phyloP scores from a whole-genome alignment of 1,140 invertebrate species.

The Brachionus rubens region DNA sequence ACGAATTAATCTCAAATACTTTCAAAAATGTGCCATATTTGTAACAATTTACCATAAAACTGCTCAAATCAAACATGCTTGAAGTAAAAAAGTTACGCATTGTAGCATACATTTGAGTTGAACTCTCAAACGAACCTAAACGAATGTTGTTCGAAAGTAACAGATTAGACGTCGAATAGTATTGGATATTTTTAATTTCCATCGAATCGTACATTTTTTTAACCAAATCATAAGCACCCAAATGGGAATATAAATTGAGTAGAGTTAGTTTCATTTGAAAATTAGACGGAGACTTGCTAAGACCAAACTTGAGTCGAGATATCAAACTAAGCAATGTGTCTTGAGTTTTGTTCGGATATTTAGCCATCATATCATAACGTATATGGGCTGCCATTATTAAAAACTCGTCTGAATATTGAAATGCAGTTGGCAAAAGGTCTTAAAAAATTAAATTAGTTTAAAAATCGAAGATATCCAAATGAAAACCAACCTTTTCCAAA shows the following conservation, averaged over 20 bases:
- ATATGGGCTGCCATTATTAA: slow-evolving; percentile 20
- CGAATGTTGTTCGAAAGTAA: slow-evolving; percentile 22
- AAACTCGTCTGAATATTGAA: slow-evolving; percentile 34
- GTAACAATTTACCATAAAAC: slow-evolving; percentile 43
- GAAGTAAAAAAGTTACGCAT: slow-evolving; percentile 17
- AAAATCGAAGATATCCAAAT: too few relatives aligned
- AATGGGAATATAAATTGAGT: slow-evolving; percentile 22
- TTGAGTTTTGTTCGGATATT: background rate
- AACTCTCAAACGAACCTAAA: slow-evolving; percentile 5
- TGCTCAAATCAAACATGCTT: slow-evolving; percentile 5
- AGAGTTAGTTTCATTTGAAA: slow-evolving; percentile 37
- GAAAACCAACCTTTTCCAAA: slow-evolving; percentile 19
- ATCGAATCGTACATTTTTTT: slow-evolving; percentile 19
- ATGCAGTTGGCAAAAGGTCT: slow-evolving; percentile 38
- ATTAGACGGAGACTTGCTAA: slow-evolving; percentile 12
- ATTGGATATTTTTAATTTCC: slow-evolving; percentile 46
- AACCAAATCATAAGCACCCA: slow-evolving; percentile 22
- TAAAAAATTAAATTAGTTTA: background rate
- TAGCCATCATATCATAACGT: background rate
- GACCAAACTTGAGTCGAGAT: background rate
- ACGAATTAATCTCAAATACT: slow-evolving; percentile 26
- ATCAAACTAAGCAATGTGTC: background rate
- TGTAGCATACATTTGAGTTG: background rate
- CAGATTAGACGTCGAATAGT: slow-evolving; percentile 31
- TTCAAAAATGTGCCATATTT: slow-evolving; percentile 45